These are phyloP conservation scores for Pogoniulus pusillus DNA, from an alignment of 2,797 vertebrate species.

Conservation along the genomic window DNA sequence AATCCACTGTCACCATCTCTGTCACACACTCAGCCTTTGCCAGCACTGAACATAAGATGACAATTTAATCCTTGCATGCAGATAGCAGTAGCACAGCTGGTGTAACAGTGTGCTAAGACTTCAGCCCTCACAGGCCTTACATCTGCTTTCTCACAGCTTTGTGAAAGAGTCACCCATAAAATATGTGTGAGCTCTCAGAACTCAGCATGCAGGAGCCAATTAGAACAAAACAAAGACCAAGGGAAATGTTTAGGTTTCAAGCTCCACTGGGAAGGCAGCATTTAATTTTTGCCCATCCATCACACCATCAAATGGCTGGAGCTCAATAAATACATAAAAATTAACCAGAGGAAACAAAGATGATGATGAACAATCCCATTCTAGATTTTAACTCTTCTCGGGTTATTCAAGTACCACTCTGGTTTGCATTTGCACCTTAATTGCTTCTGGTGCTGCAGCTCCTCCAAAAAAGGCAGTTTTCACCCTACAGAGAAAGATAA, in stretches of 20 bases:
- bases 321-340: not conserved
- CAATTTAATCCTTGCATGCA: slow-evolving; percentile 5
- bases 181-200: not conserved
- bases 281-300: not conserved
- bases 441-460: not conserved
- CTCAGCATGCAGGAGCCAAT: not conserved
- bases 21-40: not conserved
- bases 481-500: not conserved
- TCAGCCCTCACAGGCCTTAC: slow-evolving; percentile 19
- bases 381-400: not conserved
- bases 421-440: not conserved
- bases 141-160: slow-evolving; percentile 1
- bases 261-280: not conserved
- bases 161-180: not conserved
- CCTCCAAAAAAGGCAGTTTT: not conserved
- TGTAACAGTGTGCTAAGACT: not conserved
- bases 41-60: slow-evolving; percentile 24
- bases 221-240: not conserved
- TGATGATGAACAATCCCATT: not conserved
- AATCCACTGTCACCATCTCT: slow-evolving; percentile 12
- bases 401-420: not conserved
- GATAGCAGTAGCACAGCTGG: slow-evolving; percentile 25
- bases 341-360: not conserved
- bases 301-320: not conserved
- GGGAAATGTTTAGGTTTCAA: not conserved